Base-by-base conservation (phyloP, 2,888 invertebrate genomes). In the Pseudococcus jackbeardsleyi region DNA sequence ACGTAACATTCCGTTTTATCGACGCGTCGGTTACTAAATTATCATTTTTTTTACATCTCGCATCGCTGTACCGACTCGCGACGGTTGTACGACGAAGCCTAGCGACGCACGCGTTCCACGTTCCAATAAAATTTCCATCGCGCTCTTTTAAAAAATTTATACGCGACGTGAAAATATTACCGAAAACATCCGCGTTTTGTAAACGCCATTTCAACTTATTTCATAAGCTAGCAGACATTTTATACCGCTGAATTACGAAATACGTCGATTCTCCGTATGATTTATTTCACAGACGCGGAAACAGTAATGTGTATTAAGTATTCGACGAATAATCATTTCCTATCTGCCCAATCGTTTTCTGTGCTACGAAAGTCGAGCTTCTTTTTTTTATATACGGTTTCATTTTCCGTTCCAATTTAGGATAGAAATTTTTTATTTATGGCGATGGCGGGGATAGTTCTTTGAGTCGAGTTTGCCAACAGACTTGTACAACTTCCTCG, bases 191-290 rank as follows among this genome's bases (percentile, higher is more conserved):
- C 50, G 12, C 17, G 50, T 15, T 8, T 19, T 22, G 64, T 64
- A 64, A 64, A 64, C 64, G 64, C 7, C 6, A 22, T 22, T 64
- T 33, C 64, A 64, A 64, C 19, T 64, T 64, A 64, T 64, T 64
- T 64, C 64, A 50, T 50, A 50, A 50, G 50, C 50, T 64, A 64
- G 22, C 19, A 64, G 19, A 22, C 64, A 22, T 64, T 22, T 50
- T 50, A 50, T 50, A 64, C 64, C 64, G 64, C 64, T 64, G 64
- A 64, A 22, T 64, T 64, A 64, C 22, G 19, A 64, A 64, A 50
- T 64, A 64, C 64, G 64, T 64, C 64, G 64, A 64, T 64, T 64
- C 19, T 64, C 64, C 64, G 64, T 64, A 64, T 64, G 64, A 64
- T 64, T 64, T 64, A 64, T 64, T 22, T 64, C 64, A 22, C 11